Evolutionary conservation across 2,113 vertebrate species (phyloP).

Genomic region (Hippocampus mohnikei): DNA sequence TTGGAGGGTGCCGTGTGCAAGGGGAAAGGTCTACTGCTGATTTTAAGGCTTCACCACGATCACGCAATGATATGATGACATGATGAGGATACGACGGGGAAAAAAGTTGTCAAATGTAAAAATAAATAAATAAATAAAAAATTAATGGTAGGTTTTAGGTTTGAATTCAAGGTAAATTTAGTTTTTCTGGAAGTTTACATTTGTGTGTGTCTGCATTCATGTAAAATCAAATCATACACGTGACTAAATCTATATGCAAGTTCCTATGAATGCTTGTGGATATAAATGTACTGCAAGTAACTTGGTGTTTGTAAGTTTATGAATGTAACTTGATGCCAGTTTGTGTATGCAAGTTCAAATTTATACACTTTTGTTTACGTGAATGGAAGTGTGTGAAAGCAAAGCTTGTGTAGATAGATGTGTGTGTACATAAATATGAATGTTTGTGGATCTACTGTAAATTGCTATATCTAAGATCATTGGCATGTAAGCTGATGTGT

Average conservation of each 20-base stretch:
- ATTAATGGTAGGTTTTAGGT: too few species aligned
- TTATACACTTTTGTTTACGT: too few species aligned
- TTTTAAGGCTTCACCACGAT: conserved; percentile 75
- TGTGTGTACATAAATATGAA: neutral
- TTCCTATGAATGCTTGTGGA: neutral
- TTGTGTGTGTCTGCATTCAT: conserved; percentile 8
- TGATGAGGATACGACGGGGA: neutral
- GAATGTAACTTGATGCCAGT: neutral
- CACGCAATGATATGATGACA: conserved; percentile 13
- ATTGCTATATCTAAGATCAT: too few species aligned
- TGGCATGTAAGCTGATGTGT: too few species aligned
- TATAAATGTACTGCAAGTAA: too few species aligned
- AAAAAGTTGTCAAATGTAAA: too few species aligned
- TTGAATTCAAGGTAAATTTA: too few species aligned
- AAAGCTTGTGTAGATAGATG: neutral
- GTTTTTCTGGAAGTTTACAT: too few species aligned
- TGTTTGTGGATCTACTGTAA: neutral
- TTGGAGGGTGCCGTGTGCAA: conserved; percentile 73
- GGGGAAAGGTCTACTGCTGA: conserved; percentile 55
- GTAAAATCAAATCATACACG: neutral
- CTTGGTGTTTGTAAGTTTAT: too few species aligned
- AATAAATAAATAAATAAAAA: too few species aligned
- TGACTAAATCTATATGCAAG: neutral
- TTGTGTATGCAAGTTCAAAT: neutral
- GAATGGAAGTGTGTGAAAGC: too few species aligned